A percentile compares a stretch with the other conserved stretches of the same genome.
phyloP scores from a whole-genome alignment of 2,797 vertebrate species.

The Schizopygopsis pylzovi region DNA sequence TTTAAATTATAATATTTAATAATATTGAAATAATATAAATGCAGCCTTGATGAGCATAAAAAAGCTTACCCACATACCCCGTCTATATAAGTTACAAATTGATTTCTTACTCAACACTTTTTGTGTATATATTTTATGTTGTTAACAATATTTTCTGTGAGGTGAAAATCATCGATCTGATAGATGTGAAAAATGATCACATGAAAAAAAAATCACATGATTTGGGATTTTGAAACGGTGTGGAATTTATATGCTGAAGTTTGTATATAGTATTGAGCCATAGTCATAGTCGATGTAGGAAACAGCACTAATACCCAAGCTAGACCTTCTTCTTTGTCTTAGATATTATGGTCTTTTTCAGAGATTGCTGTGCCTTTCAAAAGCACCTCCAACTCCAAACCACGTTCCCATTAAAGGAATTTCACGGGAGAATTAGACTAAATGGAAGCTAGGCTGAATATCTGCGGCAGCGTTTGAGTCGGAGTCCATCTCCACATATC shows the following conservation, averaged over 20 bases:
- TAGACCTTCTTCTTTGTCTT: background rate
- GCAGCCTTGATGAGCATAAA: too few species aligned
- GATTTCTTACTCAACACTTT: background rate
- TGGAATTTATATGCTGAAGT: background rate
- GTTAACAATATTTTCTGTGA: background rate
- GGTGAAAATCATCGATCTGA: background rate
- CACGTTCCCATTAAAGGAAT: conserved; percentile 37
- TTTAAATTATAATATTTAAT: too few species aligned
- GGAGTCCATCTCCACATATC: conserved; percentile 49
- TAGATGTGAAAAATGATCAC: background rate
- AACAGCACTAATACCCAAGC: background rate
- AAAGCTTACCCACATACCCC: too few species aligned
- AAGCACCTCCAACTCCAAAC: conserved; percentile 33
- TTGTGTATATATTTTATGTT: background rate
- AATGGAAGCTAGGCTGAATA: conserved; percentile 58
- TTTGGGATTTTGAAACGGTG: background rate
- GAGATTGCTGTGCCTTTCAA: background rate
- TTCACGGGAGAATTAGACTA: conserved; percentile 46
- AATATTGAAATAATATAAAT: too few species aligned
- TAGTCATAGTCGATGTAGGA: background rate
- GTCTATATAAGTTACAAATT: background rate
- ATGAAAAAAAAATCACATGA: background rate
- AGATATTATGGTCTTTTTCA: conserved; percentile 13
- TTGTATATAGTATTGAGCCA: conserved; percentile 3
- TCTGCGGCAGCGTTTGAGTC: conserved; percentile 39